phyloP scores from a whole-genome alignment of 1,140 invertebrate species.

The Drosophila virilis region DNA sequence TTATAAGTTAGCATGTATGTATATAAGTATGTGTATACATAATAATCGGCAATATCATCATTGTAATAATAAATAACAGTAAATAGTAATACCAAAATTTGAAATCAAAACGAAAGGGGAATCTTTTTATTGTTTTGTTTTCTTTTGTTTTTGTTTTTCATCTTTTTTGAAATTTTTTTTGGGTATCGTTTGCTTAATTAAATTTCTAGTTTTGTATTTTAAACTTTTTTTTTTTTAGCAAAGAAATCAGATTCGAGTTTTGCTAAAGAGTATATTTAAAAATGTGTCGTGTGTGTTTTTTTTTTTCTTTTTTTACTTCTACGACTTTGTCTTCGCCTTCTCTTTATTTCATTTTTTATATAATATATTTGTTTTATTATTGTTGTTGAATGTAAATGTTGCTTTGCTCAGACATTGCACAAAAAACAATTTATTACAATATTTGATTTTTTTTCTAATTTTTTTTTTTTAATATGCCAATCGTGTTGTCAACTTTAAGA shows the following conservation, averaged over 20 bases:
- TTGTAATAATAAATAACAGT: conserved; percentile 59
- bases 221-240: conserved; percentile 45
- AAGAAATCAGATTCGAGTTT: conserved; percentile 61
- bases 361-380: conserved; percentile 17
- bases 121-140: conserved; percentile 26
- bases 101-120: conserved; percentile 37
- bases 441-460: conserved; percentile 21
- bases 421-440: conserved; percentile 32
- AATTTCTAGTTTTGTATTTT: conserved; percentile 53
- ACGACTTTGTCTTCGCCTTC: neutral
- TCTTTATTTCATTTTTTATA: neutral
- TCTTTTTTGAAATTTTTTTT: conserved; percentile 8
- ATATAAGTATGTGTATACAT: conserved; percentile 49
- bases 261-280: conserved; percentile 73
- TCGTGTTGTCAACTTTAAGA: conserved; percentile 13
- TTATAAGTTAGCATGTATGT: conserved; percentile 40
- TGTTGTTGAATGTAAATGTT: conserved; percentile 32
- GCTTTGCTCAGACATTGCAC: conserved; percentile 30
- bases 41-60: conserved; percentile 27
- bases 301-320: conserved; percentile 10
- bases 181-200: conserved; percentile 15
- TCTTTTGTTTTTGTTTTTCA: neutral
- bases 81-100: conserved; percentile 55
- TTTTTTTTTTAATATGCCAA: conserved; percentile 26
- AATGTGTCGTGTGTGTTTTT: conserved; percentile 35